Evolutionary conservation across 1,140 invertebrate species (phyloP).

Genomic region (Leguminivora glycinivorella): DNA sequence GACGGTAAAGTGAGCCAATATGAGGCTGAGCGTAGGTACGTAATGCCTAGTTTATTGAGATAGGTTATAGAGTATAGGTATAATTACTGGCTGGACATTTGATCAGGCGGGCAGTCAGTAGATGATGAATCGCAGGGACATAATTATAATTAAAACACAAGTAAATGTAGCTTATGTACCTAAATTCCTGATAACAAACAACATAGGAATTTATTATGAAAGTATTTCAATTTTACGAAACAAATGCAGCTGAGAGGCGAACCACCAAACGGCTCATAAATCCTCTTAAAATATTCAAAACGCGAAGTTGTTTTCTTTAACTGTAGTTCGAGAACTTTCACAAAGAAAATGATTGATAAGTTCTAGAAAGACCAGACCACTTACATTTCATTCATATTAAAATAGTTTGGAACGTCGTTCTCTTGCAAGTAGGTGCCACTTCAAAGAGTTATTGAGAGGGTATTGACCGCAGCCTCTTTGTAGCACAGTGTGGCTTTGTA

Average conservation of each 20-base stretch:
- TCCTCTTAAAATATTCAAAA: slow-evolving; percentile 3
- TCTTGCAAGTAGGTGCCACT: neutral
- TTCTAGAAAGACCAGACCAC: slow-evolving; percentile 6
- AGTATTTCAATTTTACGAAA: neutral
- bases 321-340: slow-evolving; percentile 2
- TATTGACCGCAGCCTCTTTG: slow-evolving; percentile 16
- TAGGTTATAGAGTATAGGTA: too few relatives aligned
- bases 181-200: neutral
- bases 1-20: neutral
- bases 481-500: slow-evolving; percentile 14
- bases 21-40: too few relatives aligned
- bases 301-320: neutral
- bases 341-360: slow-evolving; percentile 15
- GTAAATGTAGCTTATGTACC: neutral
- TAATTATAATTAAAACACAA: neutral
- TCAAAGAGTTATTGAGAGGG: slow-evolving; percentile 12
- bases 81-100: too few relatives aligned
- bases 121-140: neutral
- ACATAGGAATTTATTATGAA: neutral
- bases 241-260: neutral
- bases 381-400: slow-evolving; percentile 1
- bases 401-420: slow-evolving; percentile 5
- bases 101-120: too few relatives aligned
- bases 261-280: slow-evolving; percentile 8
- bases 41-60: too few relatives aligned